Conservation (phyloP, 2,888 invertebrate species). For the Arctia plantaginis region DNA sequence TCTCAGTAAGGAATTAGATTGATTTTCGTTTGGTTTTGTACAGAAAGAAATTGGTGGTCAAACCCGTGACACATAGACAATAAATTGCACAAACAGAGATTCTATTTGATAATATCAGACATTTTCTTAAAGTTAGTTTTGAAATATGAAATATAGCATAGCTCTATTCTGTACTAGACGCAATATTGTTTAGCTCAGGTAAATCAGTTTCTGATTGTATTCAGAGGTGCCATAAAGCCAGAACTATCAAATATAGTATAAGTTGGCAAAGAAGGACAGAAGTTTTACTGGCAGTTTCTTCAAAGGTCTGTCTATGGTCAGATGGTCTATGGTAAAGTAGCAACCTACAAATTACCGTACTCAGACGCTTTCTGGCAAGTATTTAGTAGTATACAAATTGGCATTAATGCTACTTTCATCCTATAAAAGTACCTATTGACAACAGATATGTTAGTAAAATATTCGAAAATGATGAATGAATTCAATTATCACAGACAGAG, state of each 20-base stretch:
- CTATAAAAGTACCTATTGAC: too few species aligned
- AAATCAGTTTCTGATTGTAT: not conserved
- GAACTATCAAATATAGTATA: not conserved
- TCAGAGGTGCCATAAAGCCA: not conserved
- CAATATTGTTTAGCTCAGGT: not conserved
- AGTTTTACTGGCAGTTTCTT: too few species aligned
- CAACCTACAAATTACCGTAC: not conserved
- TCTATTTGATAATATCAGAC: not conserved
- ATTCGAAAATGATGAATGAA: too few species aligned
- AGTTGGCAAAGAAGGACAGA: too few species aligned
- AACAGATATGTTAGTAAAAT: too few species aligned
- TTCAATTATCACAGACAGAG: too few species aligned
- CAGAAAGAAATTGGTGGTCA: slow-evolving; percentile 13
- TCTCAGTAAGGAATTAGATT: slow-evolving; percentile 16
- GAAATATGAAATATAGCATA: not conserved
- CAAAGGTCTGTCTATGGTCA: too few species aligned
- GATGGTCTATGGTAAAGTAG: too few species aligned
- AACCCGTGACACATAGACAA: slow-evolving; percentile 42
- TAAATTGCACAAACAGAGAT: slow-evolving; percentile 21
- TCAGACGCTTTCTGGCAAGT: too few species aligned
- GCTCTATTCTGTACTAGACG: not conserved
- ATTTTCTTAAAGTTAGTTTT: not conserved
- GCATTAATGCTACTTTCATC: too few species aligned
- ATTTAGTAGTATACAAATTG: too few species aligned
- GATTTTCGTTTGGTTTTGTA: slow-evolving; percentile 25